Percentiles rank a stretch among this genome's conserved stretches.
These are phyloP conservation scores for Chrysogorgia sp. DNA, from an alignment of 92 coral and sea anemone species.

Conservation along the genomic window DNA sequence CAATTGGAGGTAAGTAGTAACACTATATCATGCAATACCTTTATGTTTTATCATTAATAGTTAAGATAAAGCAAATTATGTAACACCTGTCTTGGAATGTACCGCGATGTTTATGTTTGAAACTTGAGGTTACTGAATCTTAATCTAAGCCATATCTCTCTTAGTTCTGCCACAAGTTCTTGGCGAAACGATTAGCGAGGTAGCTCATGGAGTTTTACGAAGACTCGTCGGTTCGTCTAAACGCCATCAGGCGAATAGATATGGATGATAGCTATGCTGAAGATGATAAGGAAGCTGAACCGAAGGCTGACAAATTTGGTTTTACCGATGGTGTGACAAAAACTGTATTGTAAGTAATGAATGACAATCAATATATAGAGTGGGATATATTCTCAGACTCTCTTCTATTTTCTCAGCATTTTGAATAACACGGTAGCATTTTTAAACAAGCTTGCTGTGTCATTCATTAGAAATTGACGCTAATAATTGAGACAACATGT, in stretches of 20 bases:
- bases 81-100: not conserved
- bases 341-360: slow-evolving; percentile 15
- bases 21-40: not conserved
- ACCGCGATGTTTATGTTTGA: too few species aligned
- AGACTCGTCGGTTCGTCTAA: slow-evolving; percentile 16
- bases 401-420: too few species aligned
- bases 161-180: too few species aligned
- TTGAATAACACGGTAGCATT: too few species aligned
- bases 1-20: slow-evolving; percentile 2
- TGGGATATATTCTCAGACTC: too few species aligned
- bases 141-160: too few species aligned
- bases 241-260: slow-evolving; percentile 23
- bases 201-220: slow-evolving; percentile 35
- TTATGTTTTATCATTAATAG: not conserved
- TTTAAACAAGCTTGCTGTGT: too few species aligned
- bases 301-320: slow-evolving; percentile 35
- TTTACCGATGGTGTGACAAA: slow-evolving; percentile 36
- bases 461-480: too few species aligned
- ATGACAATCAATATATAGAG: not conserved
- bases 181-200: too few species aligned
- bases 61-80: not conserved
- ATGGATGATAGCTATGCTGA: slow-evolving; percentile 30
- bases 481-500: too few species aligned
- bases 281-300: slow-evolving; percentile 2
- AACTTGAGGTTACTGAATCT: too few species aligned